phyloP scores from a whole-genome alignment of 2,113 vertebrate genomes.

The Pteropus alecto region DNA sequence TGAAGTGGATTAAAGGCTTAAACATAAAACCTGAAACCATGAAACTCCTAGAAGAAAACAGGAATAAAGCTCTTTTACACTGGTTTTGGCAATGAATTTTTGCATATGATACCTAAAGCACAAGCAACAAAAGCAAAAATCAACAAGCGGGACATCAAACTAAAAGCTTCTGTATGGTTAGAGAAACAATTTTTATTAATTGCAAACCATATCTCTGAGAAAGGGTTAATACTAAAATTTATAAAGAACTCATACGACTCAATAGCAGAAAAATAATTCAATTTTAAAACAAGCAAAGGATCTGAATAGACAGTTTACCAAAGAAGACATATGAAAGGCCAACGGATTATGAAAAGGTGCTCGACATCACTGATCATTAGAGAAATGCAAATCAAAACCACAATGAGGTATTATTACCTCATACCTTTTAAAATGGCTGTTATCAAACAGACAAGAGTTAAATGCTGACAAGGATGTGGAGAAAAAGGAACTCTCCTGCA shows the following conservation, averaged over 20 bases:
- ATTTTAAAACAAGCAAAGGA: background rate
- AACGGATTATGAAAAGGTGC: background rate
- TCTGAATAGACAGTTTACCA: background rate
- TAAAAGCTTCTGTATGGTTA: background rate
- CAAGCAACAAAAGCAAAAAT: background rate
- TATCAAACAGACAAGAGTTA: background rate
- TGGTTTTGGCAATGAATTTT: background rate
- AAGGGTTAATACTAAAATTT: background rate
- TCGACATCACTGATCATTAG: background rate
- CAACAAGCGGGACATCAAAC: background rate
- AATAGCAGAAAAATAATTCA: background rate
- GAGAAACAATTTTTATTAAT: background rate
- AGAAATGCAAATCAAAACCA: background rate
- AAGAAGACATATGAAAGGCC: background rate
- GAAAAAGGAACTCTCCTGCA: background rate
- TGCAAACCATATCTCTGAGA: background rate
- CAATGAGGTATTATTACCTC: background rate
- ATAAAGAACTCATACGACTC: background rate
- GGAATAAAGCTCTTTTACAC: background rate
- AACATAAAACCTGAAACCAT: background rate
- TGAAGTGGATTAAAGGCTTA: background rate
- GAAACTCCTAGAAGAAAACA: background rate
- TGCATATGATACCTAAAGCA: background rate
- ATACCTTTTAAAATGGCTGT: background rate
- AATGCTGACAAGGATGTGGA: background rate